Evolutionary conservation across 2,797 vertebrate species (phyloP).

Genomic region (Semaprochilodus insignis): DNA sequence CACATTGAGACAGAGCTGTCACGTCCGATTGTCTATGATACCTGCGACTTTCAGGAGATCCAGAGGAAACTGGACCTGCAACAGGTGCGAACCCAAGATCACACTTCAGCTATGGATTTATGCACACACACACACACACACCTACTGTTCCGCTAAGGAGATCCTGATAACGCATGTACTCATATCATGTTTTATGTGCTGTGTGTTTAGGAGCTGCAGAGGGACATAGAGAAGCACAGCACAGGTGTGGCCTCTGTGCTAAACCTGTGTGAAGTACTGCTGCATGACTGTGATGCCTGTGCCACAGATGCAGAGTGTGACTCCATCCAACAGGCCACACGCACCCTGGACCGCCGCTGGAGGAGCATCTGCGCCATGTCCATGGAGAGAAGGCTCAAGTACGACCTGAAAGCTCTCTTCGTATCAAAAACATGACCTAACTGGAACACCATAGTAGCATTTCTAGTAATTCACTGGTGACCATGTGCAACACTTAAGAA

Average conservation of each 20-base stretch:
- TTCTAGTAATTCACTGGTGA: too few species aligned
- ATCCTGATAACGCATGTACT: not conserved
- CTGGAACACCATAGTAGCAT: too few species aligned
- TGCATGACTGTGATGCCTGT: constrained; percentile 97
- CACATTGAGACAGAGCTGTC: constrained; percentile 96
- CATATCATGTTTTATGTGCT: not conserved
- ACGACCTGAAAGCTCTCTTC: constrained; percentile 60
- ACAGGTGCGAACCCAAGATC: constrained; percentile 79
- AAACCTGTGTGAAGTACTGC: constrained; percentile 95
- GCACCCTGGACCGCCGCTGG: constrained; percentile 94
- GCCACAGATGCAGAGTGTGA: constrained; percentile 95
- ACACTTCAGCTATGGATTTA: not conserved
- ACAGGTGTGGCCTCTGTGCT: constrained; percentile 95
- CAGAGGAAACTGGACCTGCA: constrained; percentile 94
- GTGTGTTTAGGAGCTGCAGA: constrained; percentile 88
- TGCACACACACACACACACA: not conserved
- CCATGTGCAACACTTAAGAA: too few species aligned
- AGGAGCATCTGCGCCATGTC: constrained; percentile 98
- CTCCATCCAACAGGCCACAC: constrained; percentile 97
- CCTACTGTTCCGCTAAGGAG: not conserved
- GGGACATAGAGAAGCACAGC: constrained; percentile 98
- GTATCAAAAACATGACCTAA: too few species aligned
- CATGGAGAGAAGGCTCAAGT: constrained; percentile 98
- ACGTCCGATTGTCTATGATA: constrained; percentile 92
- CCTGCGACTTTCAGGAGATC: constrained; percentile 92